These are phyloP conservation scores for Subanguina moxae DNA, from an alignment of 1,140 invertebrate genomes.

Conservation along the genomic window DNA sequence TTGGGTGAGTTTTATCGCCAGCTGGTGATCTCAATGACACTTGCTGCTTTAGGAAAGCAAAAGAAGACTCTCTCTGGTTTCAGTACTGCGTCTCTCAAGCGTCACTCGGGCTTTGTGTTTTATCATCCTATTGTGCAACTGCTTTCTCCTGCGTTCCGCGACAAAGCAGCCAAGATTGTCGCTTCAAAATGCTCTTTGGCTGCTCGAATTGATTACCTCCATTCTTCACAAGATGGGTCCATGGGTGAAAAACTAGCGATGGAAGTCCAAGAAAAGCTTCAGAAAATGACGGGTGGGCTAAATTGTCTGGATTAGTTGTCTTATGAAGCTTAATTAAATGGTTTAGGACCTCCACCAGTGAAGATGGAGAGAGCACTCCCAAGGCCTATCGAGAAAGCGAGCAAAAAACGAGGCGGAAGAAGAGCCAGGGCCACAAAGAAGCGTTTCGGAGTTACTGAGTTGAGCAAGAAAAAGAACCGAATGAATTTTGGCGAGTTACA, in stretches of 20 bases:
- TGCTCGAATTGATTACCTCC: constrained; percentile 86
- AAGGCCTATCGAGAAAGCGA: constrained; percentile 90
- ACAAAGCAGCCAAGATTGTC: constrained; percentile 86
- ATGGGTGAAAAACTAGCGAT: constrained; percentile 78
- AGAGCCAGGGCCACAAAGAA: constrained; percentile 97
- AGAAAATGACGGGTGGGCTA: too few species aligned
- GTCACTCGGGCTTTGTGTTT: constrained; percentile 93
- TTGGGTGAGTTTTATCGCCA: constrained; percentile 60
- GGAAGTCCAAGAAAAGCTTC: constrained; percentile 91
- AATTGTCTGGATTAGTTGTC: too few species aligned
- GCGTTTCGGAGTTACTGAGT: constrained; percentile 90
- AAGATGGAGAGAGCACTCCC: constrained; percentile 84
- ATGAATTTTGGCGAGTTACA: constrained; percentile 98
- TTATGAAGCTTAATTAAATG: too few species aligned
- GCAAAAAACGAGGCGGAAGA: constrained; percentile 93
- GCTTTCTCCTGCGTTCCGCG: constrained; percentile 82
- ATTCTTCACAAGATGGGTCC: constrained; percentile 79
- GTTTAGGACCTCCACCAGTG: constrained; percentile 95
- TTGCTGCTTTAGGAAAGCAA: constrained; percentile 70
- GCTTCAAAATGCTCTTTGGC: constrained; percentile 83
- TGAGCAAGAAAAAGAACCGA: constrained; percentile 91
- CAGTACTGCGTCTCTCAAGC: constrained; percentile 80
- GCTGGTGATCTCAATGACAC: too few species aligned
- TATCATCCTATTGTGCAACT: constrained; percentile 91
- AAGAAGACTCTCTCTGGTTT: constrained; percentile 88